Evolutionary conservation across 2,888 invertebrate species (phyloP), one percentile per base, ranked within the genome.

Genomic region (Epinotia brunnichana): DNA sequence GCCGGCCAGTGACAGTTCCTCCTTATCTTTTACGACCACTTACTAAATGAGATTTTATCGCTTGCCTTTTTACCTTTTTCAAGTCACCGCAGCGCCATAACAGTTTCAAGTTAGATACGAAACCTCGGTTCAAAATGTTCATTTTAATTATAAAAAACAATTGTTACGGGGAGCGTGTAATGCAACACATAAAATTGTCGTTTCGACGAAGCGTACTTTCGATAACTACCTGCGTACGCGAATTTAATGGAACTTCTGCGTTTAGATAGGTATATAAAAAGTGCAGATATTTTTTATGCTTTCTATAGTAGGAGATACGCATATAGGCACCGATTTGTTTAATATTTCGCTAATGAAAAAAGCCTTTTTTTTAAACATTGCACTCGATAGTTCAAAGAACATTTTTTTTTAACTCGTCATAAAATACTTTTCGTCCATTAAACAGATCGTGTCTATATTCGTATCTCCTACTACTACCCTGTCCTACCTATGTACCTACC

Each of bases 21-120:
- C 48, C 62, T 54, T 70, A 71, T 75, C 67, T n/a, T 85, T 85
- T 86, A 85, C 82, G 86, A 86, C 69, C 76, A 41, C 74, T 77
- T 77, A 74, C 80, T 77, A 85, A 86, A 86, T 86, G 82, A 84
- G 85, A 83, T 85, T 84, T 84, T 81, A 82, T 82, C 78, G 77
- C 41, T 19, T 74, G 56, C 76, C 70, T 56, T 67, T 67, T 68
- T 61, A 35, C 41, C 54, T 68, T 57, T 62, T 56, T 19, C 56
- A 44, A 44, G 48, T 44, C 56, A 11, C 17, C 63, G 17, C 39
- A 15, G 9, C 39, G 62, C 62, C 61, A 51, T 62, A 54, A 67
- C 62, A 56, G 24, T 56, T 44, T 67, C 29, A 67, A 66, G 60
- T 71, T 71, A 66, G 71, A 71, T 66, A 41, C 66, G 70, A 66